Percentiles rank a stretch among this genome's conserved stretches.
Evolutionary conservation across 1,140 invertebrate species (phyloP).

Genomic region (Ceratina calcarata): DNA sequence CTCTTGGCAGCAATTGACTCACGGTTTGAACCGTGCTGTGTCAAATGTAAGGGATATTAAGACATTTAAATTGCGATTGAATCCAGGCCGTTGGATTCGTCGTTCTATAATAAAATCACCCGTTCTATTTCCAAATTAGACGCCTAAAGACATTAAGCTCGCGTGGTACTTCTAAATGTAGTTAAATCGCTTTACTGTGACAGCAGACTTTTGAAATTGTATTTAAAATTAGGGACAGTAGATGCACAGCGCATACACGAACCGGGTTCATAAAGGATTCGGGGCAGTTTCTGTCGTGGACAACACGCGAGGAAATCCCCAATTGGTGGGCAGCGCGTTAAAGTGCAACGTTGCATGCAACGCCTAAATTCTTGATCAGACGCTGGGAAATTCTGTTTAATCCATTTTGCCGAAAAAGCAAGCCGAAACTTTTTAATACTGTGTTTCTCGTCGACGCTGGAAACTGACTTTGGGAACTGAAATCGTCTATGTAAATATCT

Average conservation of each 20-base stretch:
- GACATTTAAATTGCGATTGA: conserved; percentile 26
- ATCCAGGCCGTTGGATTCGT: conserved; percentile 18
- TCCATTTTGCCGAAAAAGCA: not conserved
- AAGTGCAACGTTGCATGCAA: not conserved
- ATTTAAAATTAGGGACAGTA: too few relatives aligned
- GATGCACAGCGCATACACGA: too few relatives aligned
- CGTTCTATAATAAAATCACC: conserved; percentile 8
- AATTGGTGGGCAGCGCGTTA: not conserved
- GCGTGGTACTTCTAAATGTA: not conserved
- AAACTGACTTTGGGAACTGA: not conserved
- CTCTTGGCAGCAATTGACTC: conserved; percentile 23
- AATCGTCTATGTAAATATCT: not conserved
- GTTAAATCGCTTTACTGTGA: too few relatives aligned
- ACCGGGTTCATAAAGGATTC: not conserved
- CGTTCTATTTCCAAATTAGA: not conserved
- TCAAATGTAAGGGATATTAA: conserved; percentile 33
- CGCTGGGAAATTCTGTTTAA: conserved; percentile 19
- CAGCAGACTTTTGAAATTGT: too few relatives aligned
- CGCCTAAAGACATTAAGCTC: not conserved
- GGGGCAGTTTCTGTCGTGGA: not conserved
- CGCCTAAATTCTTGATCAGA: conserved; percentile 1
- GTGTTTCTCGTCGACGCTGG: too few relatives aligned
- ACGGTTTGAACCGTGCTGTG: conserved; percentile 15
- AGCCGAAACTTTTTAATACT: not conserved
- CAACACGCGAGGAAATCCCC: not conserved